Percentiles rank a stretch among this genome's conserved stretches.
Evolutionary conservation across 1,140 invertebrate genomes (phyloP).

Genomic region (Drosophila triauraria): DNA sequence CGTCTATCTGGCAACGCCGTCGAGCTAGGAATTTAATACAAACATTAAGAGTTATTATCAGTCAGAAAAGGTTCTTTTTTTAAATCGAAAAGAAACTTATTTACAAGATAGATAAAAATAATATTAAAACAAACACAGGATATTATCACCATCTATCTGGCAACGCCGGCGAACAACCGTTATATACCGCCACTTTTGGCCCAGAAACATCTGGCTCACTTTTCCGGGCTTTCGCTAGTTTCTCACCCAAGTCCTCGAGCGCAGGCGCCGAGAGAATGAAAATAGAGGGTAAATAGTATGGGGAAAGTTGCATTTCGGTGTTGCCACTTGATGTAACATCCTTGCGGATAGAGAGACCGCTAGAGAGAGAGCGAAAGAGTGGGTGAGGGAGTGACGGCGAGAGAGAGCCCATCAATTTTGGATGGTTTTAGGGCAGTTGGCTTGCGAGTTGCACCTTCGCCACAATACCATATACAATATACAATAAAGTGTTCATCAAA

Average conservation of each 20-base stretch:
- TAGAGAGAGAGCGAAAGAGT: slow-evolving; percentile 1
- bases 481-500: slow-evolving; percentile 80
- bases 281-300: slow-evolving; percentile 44
- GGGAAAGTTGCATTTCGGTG: slow-evolving; percentile 40
- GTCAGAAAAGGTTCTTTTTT: no score
- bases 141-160: slow-evolving; percentile 4
- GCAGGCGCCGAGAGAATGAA: slow-evolving; percentile 28
- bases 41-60: no score
- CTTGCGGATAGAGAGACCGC: slow-evolving; percentile 25
- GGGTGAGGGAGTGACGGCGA: slow-evolving; percentile 13
- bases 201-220: slow-evolving; percentile 36
- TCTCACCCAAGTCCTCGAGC: slow-evolving; percentile 20
- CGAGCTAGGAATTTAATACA: no score
- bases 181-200: slow-evolving; percentile 3
- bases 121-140: background rate
- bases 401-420: slow-evolving; percentile 63
- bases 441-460: slow-evolving; percentile 44
- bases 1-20: no score
- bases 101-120: no score
- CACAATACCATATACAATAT: slow-evolving; percentile 26
- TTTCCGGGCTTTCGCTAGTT: slow-evolving; percentile 36
- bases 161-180: slow-evolving; percentile 1
- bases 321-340: slow-evolving; percentile 46
- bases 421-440: slow-evolving; percentile 66
- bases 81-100: no score